These are phyloP conservation scores for Lepus timidus DNA, from an alignment of 2,113 vertebrate genomes.

Conservation along the genomic window DNA sequence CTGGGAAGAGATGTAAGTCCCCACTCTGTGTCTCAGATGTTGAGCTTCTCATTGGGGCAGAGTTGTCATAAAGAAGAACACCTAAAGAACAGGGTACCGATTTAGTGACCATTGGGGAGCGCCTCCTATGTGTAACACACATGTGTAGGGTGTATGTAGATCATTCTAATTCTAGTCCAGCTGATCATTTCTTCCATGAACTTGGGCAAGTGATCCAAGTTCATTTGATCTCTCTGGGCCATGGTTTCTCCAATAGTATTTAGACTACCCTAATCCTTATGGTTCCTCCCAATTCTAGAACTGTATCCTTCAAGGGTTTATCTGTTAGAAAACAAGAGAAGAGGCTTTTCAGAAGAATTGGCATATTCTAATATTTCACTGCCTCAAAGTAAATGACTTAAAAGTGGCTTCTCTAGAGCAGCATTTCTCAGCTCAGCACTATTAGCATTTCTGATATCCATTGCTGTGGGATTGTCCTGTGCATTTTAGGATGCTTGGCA, in stretches of 20 bases:
- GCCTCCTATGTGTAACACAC: not conserved
- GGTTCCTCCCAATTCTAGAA: not conserved
- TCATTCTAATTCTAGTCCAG: not conserved
- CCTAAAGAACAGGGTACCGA: not conserved
- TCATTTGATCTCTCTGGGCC: slow-evolving; percentile 14
- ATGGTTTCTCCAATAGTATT: slow-evolving; percentile 22
- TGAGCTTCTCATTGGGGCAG: not conserved
- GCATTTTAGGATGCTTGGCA: not conserved
- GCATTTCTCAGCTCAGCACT: not conserved
- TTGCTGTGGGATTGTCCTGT: not conserved
- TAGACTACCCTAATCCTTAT: slow-evolving; percentile 13
- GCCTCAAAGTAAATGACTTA: slow-evolving; percentile 39
- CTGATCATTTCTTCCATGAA: slow-evolving; percentile 7
- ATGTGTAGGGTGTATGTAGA: not conserved
- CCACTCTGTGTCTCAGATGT: not conserved
- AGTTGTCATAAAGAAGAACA: not conserved
- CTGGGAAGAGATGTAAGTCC: not conserved
- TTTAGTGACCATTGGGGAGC: not conserved
- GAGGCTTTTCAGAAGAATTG: not conserved
- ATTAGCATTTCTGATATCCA: slow-evolving; percentile 23
- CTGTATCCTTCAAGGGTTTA: slow-evolving; percentile 14
- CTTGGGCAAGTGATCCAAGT: not conserved
- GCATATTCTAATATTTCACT: not conserved
- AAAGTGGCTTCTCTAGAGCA: slow-evolving; percentile 11
- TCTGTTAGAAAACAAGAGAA: slow-evolving; percentile 54